Conservation (phyloP, 1,140 invertebrate genomes). For the Asbolus verrucosus region DNA sequence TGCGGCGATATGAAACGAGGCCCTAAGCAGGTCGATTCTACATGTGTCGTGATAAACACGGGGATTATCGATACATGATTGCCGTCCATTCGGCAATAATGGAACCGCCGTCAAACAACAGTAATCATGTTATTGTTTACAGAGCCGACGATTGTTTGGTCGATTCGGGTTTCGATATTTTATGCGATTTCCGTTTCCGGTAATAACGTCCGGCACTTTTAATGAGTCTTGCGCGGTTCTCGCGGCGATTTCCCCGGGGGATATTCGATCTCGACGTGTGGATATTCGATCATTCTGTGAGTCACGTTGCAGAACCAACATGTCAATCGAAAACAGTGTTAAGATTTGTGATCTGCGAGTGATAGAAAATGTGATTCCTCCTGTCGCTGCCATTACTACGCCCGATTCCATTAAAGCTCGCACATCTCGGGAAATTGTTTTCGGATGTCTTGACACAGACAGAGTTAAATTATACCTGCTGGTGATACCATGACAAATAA, state of each 20-base stretch:
- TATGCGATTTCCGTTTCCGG: conserved; percentile 31
- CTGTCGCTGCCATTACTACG: conserved; percentile 40
- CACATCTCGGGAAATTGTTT: conserved; percentile 49
- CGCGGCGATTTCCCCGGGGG: conserved; percentile 35
- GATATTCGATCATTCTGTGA: conserved; percentile 40
- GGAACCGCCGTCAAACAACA: conserved; percentile 6
- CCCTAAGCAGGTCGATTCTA: not conserved
- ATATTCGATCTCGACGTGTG: conserved; percentile 10
- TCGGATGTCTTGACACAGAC: conserved; percentile 47
- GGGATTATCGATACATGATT: conserved; percentile 6
- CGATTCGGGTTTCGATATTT: too few species aligned
- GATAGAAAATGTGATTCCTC: conserved; percentile 47
- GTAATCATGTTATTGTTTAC: conserved; percentile 32
- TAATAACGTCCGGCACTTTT: conserved; percentile 25
- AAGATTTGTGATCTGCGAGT: conserved; percentile 43
- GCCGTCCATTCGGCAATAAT: conserved; percentile 3
- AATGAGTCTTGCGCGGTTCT: conserved; percentile 16
- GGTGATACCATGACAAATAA: conserved; percentile 45
- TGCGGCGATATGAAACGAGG: conserved; percentile 11
- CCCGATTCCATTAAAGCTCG: conserved; percentile 47
- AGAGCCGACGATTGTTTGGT: conserved; percentile 16
- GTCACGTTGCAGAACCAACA: conserved; percentile 44
- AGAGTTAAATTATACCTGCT: conserved; percentile 47
- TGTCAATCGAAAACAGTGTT: conserved; percentile 41
- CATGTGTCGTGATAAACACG: not conserved